These are phyloP conservation scores for Tenrec ecaudatus DNA, from an alignment of 2,113 vertebrate species.

Conservation along the genomic window DNA sequence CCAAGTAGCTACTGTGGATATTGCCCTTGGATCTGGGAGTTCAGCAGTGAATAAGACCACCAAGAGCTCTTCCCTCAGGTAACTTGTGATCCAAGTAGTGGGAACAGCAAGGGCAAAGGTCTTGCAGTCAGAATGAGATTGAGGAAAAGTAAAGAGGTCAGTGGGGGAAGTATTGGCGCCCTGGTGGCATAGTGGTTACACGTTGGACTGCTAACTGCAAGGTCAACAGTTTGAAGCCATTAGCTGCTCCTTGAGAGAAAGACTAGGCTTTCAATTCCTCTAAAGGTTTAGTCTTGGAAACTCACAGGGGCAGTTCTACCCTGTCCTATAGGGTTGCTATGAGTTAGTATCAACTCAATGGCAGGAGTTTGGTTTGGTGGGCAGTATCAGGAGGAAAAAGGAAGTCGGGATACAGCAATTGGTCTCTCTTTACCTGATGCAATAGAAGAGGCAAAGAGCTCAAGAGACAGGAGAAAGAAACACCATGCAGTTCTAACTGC, in stretches of 20 bases:
- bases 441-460: background rate
- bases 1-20: accelerated
- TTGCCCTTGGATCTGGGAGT: background rate
- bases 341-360: too few species aligned
- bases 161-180: background rate
- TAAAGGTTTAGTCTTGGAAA: too few species aligned
- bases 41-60: background rate
- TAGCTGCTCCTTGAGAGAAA: too few species aligned
- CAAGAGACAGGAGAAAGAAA: background rate
- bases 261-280: too few species aligned
- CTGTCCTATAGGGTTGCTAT: too few species aligned
- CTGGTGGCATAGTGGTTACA: too few species aligned
- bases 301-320: too few species aligned
- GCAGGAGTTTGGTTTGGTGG: too few species aligned
- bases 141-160: background rate
- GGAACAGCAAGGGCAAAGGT: background rate
- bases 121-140: background rate
- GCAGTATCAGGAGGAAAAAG: background rate
- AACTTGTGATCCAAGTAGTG: background rate
- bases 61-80: background rate
- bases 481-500: background rate
- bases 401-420: background rate
- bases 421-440: background rate
- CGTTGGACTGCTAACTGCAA: too few species aligned
- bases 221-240: too few species aligned